Evolutionary conservation across 2,797 vertebrate species (phyloP), one percentile per base, ranked within the genome.

Genomic region (Aldrovandia affinis): DNA sequence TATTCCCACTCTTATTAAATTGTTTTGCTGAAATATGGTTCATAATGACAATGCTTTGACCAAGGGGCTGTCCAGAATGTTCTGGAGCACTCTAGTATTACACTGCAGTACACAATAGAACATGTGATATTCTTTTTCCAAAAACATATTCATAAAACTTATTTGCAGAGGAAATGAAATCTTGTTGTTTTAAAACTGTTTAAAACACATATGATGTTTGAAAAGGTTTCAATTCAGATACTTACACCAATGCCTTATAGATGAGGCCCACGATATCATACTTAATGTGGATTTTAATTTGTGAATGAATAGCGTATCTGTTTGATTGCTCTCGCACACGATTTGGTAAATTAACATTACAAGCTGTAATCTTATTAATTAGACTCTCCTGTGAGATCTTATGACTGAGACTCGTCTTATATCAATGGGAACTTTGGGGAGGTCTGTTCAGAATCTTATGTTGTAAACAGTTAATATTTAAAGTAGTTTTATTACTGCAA

Each of bases 401-500:
- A 4, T 52, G 25, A 25, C 57, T 61, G 57, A 15, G 36, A 39
- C 6, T 73, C 20, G 68, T 73, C 36, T 52, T 4, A 12, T 52
- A 4, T 52, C 50, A 52, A 52, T 52, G 12, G 12, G 50, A 52
- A 52, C 50, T 4, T 12, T 52, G 50, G 50, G 50, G 50, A 52
- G 12, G 50, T 52, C 50, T 52, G 50, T 52, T 86, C 79, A 86
- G 81, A n/a, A n/a, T n/a, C 33, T 82, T 81, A 85, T 79, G 54
- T 85, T 83, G 79, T 84, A 86, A 84, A 85, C 77, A 83, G 54
- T 77, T 57, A 82, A 83, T 70, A 44, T 89, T 88, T 87, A 89
- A 87, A 89, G 77, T 82, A 47, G 84, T 81, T 85, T 57, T 83
- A 85, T 81, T 80, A 78, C 73, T 83, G 83, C 81, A 80, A 82